Evolutionary conservation across 2,888 invertebrate species (phyloP).

Genomic region (Microdon myrmicae): DNA sequence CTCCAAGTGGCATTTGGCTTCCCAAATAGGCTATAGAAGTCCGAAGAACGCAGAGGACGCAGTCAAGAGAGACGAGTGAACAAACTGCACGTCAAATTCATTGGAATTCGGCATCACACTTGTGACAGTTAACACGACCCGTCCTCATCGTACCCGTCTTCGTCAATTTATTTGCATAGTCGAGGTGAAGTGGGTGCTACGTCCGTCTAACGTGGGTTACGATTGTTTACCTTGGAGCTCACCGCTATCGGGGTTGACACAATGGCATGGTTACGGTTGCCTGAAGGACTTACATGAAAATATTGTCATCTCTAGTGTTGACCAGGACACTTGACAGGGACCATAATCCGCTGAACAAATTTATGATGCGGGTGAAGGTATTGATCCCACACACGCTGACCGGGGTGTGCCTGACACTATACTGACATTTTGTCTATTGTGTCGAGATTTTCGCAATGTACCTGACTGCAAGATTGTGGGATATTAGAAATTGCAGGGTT

Average conservation of each 20-base stretch:
- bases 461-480: too few relatives aligned
- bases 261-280: too few relatives aligned
- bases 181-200: conserved; percentile 32
- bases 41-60: too few relatives aligned
- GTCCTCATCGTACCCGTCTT: background rate
- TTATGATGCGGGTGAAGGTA: conserved; percentile 17
- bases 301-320: conserved; percentile 47
- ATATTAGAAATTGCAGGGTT: too few relatives aligned
- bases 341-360: conserved; percentile 44
- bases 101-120: conserved; percentile 31
- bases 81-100: conserved; percentile 42
- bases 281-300: conserved; percentile 46
- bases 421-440: too few relatives aligned
- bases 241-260: too few relatives aligned
- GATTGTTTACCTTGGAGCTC: conserved; percentile 19
- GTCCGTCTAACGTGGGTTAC: too few relatives aligned
- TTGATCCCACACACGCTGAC: conserved; percentile 26
- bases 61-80: too few relatives aligned
- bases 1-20: conserved; percentile 34
- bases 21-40: conserved; percentile 4
- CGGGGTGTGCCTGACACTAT: too few relatives aligned
- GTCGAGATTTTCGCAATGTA: too few relatives aligned
- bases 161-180: conserved; percentile 48
- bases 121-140: conserved; percentile 22
- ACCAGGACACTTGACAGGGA: conserved; percentile 33